Evolutionary conservation across 2,888 invertebrate species (phyloP).

Genomic region (Onchidella celtica): DNA sequence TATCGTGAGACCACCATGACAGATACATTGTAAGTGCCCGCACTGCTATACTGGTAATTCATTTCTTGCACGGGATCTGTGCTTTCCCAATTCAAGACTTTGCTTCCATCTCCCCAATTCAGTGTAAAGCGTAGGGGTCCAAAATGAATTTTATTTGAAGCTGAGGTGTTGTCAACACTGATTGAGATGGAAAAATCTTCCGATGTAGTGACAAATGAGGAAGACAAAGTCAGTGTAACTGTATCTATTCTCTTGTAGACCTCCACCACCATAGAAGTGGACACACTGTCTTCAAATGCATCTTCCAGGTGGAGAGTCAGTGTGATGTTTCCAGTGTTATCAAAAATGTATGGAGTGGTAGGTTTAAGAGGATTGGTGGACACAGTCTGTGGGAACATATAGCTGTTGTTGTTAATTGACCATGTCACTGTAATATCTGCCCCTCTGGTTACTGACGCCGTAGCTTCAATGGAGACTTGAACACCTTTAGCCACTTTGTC

Average conservation of each 20-base stretch:
- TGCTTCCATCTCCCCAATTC: constrained; percentile 12
- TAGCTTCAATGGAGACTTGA: background rate
- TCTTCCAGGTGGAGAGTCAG: constrained; percentile 55
- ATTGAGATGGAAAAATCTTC: constrained; percentile 17
- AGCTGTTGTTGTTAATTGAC: constrained; percentile 29
- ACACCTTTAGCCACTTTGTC: constrained; percentile 3
- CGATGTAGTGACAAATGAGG: background rate
- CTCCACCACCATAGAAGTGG: constrained; percentile 48
- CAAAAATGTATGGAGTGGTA: constrained; percentile 40
- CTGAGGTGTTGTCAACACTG: background rate
- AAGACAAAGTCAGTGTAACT: background rate
- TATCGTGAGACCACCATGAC: constrained; percentile 57
- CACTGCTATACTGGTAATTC: background rate
- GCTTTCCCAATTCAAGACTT: constrained; percentile 16
- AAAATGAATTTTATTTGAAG: background rate
- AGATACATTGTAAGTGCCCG: constrained; percentile 53
- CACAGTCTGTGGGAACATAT: background rate
- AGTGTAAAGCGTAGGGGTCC: constrained; percentile 41
- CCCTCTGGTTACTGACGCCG: background rate
- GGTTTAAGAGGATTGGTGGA: background rate
- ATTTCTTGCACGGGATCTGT: constrained; percentile 6
- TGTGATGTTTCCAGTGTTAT: constrained; percentile 54
- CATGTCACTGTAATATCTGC: constrained; percentile 14
- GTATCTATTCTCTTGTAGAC: constrained; percentile 56
- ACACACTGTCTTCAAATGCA: constrained; percentile 41